Evolutionary conservation across 1,140 invertebrate genomes (phyloP).

Genomic region (Drosophila sproati): DNA sequence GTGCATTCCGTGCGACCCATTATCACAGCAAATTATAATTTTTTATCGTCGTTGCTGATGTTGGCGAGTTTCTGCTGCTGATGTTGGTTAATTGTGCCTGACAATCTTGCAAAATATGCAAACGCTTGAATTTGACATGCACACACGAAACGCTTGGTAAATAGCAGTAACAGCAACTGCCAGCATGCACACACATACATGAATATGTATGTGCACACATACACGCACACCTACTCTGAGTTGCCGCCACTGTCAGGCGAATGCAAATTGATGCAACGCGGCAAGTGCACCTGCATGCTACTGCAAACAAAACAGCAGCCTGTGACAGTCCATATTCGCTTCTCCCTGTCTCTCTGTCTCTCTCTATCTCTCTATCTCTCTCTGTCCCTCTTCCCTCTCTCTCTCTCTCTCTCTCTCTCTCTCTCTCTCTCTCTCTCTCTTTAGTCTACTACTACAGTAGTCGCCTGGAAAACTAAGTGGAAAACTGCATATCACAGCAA

Average conservation of each 20-base stretch:
- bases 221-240: constrained; percentile 2
- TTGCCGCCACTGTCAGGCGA: constrained; percentile 34
- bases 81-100: constrained; percentile 80
- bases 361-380: constrained; percentile 7
- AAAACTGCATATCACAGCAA: constrained; percentile 76
- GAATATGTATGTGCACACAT: neutral
- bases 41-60: constrained; percentile 51
- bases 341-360: constrained; percentile 12
- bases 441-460: constrained; percentile 9
- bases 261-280: constrained; percentile 68
- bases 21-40: constrained; percentile 79
- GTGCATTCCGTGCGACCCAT: constrained; percentile 49
- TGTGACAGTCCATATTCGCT: constrained; percentile 47
- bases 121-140: constrained; percentile 81
- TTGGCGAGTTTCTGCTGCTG: constrained; percentile 30
- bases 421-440: constrained; percentile 9
- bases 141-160: constrained; percentile 79
- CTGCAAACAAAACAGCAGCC: constrained; percentile 71
- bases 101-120: constrained; percentile 81
- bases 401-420: constrained; percentile 16
- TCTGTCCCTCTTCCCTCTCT: neutral
- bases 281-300: constrained; percentile 75
- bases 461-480: constrained; percentile 38
- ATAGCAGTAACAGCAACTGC: constrained; percentile 66
- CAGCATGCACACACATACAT: constrained; percentile 53